Evolutionary conservation across 23 tunicate genomes (phyloP).

Genomic region (Styela plicata): DNA sequence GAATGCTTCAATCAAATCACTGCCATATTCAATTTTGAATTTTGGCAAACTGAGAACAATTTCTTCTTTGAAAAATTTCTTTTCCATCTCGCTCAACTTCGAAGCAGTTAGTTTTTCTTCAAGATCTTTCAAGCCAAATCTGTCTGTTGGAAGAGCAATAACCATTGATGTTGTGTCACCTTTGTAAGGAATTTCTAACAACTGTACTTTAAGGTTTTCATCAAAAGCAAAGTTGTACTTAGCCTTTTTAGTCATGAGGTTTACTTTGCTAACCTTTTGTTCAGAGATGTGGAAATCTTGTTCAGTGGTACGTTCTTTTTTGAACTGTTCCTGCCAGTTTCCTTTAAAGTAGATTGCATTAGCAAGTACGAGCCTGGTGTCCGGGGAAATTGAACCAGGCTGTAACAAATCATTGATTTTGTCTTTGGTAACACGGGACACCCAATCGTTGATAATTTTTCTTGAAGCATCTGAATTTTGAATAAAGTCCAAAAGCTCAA

Average conservation of each 20-base stretch:
- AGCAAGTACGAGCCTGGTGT: constrained; percentile 46
- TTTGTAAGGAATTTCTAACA: constrained; percentile 51
- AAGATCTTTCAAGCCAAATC: constrained; percentile 35
- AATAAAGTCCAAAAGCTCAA: constrained; percentile 34
- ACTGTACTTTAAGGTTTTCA: constrained; percentile 32
- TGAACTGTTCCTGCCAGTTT: constrained; percentile 56
- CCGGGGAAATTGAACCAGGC: constrained; percentile 25
- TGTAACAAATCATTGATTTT: constrained; percentile 72
- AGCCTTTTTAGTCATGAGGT: constrained; percentile 49
- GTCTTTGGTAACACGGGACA: constrained; percentile 37
- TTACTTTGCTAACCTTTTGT: constrained; percentile 16
- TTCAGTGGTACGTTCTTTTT: constrained; percentile 15
- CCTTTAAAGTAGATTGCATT: constrained; percentile 93
- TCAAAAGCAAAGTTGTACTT: constrained; percentile 24
- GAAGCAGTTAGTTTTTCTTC: constrained; percentile 24
- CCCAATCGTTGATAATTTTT: constrained; percentile 60
- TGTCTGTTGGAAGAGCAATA: constrained; percentile 45
- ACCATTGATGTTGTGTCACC: constrained; percentile 51
- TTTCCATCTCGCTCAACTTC: constrained; percentile 17
- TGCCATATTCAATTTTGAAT: constrained; percentile 46
- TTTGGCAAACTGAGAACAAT: constrained; percentile 46
- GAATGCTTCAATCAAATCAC: constrained; percentile 27
- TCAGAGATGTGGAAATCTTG: constrained; percentile 34
- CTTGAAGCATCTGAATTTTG: constrained; percentile 44
- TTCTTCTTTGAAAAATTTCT: constrained; percentile 17